phyloP scores from a whole-genome alignment of 2,113 vertebrate genomes.

The Muntiacus muntjak region DNA sequence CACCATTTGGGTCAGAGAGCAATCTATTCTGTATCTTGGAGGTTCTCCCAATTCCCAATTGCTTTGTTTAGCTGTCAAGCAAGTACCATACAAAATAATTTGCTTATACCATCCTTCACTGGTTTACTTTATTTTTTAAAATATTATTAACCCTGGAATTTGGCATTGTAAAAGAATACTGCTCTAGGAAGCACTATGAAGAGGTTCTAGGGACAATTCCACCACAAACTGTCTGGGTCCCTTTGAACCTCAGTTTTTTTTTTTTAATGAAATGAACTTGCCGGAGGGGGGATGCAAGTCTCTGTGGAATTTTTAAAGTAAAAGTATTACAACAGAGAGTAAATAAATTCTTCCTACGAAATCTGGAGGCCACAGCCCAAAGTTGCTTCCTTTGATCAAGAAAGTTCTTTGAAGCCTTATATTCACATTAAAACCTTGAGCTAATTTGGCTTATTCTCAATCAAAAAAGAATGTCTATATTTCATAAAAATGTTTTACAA shows the following conservation, averaged over 20 bases:
- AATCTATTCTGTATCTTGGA: conserved; percentile 18
- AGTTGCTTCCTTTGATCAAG: not conserved
- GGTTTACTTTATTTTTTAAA: not conserved
- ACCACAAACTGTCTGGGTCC: not conserved
- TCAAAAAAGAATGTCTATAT: not conserved
- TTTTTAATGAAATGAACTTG: not conserved
- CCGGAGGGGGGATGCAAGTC: accelerated
- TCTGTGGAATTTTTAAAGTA: not conserved
- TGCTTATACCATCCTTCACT: not conserved
- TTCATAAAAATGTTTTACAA: not conserved
- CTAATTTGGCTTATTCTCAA: not conserved
- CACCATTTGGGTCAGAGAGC: not conserved
- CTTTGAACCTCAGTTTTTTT: not conserved
- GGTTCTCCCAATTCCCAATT: not conserved
- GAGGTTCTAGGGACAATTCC: not conserved
- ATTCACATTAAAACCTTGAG: not conserved
- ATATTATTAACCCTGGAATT: not conserved
- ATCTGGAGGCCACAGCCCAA: not conserved
- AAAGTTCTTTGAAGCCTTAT: not conserved
- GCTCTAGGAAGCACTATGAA: not conserved
- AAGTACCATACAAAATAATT: not conserved
- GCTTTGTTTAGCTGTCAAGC: conserved; percentile 32
- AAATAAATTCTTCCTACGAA: not conserved
- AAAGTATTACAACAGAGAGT: not conserved
- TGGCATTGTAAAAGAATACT: not conserved